Evolutionary conservation across 64 coral and sea anemone genomes (phyloP), one percentile per base, ranked within the genome.

Genomic region (Acropora yongei): DNA sequence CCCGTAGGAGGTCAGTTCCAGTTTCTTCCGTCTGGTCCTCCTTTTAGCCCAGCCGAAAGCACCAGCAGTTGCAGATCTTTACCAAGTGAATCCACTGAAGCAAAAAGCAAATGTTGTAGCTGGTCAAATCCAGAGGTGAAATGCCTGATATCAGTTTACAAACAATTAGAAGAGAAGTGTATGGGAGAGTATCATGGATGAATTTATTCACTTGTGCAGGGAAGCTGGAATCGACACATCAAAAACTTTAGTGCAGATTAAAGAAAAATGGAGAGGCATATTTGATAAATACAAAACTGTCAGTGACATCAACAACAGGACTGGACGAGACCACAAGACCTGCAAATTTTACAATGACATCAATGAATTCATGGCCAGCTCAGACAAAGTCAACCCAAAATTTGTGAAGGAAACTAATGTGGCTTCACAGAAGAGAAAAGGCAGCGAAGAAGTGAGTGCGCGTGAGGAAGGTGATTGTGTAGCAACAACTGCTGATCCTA

Each of bases 211-310:
- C 6, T 55, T 55, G 51, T 55, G 51, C 51, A 55, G 51, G 51
- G 51, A 4, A 55, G 51, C 1, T 10, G 51, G 51, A 55, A 55
- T 55, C 51, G 51, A 3, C 67, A 84, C 40, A 68, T 68, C 18
- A 45, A 94, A 78, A 89, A 94, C 86, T n/a, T n/a, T n/a, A n/a
- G n/a, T n/a, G n/a, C n/a, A n/a, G n/a, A n/a, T n/a, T n/a, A n/a
- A n/a, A n/a, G n/a, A n/a, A n/a, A n/a, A n/a, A n/a, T 95, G 88
- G 88, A 12, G 88, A 11, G 40, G 58, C 11, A 40, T 93, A 12
- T 88, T 93, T 41, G 86, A 88, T 19, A 88, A 82, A 82, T 88
- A 88, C 55, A n/a, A n/a, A n/a, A n/a, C 87, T 43, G 49, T 65
- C 14, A 84, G 61, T 17, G 82, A 92, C 82, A 85, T 78, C 41